Conservation (phyloP, 2,113 vertebrate species). For the Acrocephalus kingi region DNA sequence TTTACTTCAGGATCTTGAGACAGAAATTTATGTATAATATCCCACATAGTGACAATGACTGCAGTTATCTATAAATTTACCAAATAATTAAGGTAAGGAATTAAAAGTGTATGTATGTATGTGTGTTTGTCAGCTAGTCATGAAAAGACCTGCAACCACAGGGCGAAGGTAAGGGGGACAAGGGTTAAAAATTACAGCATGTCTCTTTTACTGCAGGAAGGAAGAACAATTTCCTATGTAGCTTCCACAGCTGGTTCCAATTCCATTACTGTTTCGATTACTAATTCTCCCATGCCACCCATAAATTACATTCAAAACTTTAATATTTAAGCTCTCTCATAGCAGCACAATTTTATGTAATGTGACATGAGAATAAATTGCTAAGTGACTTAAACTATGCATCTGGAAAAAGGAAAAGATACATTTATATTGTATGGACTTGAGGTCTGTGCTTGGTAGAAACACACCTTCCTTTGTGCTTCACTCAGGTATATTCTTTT, state of each 20-base stretch:
- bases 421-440: neutral
- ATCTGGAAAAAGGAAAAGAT: slow-evolving; percentile 24
- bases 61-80: neutral
- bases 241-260: slow-evolving; percentile 76
- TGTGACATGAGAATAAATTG: slow-evolving; percentile 47
- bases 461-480: neutral
- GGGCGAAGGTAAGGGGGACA: neutral
- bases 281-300: slow-evolving; percentile 67
- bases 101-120: neutral
- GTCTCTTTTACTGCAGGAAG: slow-evolving; percentile 72
- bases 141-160: slow-evolving; percentile 15
- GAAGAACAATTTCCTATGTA: slow-evolving; percentile 71
- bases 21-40: neutral
- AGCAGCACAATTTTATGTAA: slow-evolving; percentile 58
- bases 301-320: slow-evolving; percentile 69
- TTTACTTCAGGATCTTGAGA: neutral
- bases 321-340: slow-evolving; percentile 47
- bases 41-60: neutral
- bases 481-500: neutral
- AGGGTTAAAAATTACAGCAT: slow-evolving; percentile 53
- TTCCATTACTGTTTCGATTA: slow-evolving; percentile 70
- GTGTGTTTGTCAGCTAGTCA: neutral
- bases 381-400: neutral
- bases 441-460: neutral
- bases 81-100: neutral